Conservation (phyloP, 2,888 invertebrate species). For the Lasioglossum leucozonium region DNA sequence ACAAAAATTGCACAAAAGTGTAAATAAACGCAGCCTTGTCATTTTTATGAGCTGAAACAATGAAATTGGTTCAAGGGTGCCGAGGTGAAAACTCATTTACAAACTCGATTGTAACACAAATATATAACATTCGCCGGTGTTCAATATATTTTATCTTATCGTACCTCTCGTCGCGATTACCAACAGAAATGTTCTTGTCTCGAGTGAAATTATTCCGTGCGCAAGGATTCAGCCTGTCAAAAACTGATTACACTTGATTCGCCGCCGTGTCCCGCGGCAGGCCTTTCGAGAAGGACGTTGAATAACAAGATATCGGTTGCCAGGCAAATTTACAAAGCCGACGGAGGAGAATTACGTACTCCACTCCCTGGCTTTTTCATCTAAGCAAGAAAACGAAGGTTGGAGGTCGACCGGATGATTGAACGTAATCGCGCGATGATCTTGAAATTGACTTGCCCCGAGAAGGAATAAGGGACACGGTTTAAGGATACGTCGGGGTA, state of each 20-base stretch:
- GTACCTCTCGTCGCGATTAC: not conserved
- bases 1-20: no score
- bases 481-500: conserved; percentile 33
- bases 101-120: not conserved
- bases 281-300: not conserved
- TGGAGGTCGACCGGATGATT: conserved; percentile 39
- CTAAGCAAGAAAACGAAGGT: conserved; percentile 1
- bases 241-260: not conserved
- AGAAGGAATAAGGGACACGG: conserved; percentile 40
- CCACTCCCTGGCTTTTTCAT: not conserved
- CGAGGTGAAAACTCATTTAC: not conserved
- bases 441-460: conserved; percentile 32
- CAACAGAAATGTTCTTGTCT: not conserved
- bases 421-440: conserved; percentile 38
- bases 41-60: no score
- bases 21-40: no score
- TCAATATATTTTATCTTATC: not conserved
- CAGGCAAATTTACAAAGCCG: not conserved
- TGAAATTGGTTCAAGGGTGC: not conserved
- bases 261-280: not conserved
- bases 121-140: not conserved
- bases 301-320: not conserved
- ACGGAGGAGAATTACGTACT: not conserved
- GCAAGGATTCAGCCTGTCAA: not conserved
- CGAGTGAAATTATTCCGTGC: not conserved